Percentiles rank a stretch among this genome's conserved stretches.
Evolutionary conservation across 2,888 invertebrate genomes (phyloP).

Genomic region (Augiades crinisus): DNA sequence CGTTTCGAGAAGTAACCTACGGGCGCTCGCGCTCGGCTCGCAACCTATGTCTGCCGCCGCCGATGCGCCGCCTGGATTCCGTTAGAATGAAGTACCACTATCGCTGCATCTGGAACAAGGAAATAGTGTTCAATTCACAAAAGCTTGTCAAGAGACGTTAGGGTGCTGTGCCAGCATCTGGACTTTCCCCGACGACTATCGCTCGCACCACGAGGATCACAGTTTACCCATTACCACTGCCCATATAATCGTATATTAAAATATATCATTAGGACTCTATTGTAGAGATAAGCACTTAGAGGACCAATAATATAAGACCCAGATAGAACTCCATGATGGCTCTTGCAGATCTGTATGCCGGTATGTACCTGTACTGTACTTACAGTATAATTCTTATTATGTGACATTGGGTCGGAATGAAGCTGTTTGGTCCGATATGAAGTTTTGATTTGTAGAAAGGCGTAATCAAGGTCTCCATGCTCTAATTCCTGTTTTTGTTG

Average conservation of each 20-base stretch:
- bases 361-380: conserved; percentile 55
- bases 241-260: conserved; percentile 60
- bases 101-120: conserved; percentile 95
- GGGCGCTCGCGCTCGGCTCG: conserved; percentile 72
- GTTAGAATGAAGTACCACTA: conserved; percentile 87
- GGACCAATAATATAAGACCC: conserved; percentile 47
- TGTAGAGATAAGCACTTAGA: conserved; percentile 62
- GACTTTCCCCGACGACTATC: conserved; percentile 64
- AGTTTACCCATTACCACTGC: conserved; percentile 66
- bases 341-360: conserved; percentile 70
- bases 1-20: conserved; percentile 57
- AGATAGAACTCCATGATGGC: conserved; percentile 65
- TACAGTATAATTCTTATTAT: conserved; percentile 33
- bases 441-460: conserved; percentile 45
- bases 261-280: conserved; percentile 57
- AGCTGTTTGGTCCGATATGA: conserved; percentile 47
- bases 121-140: conserved; percentile 95
- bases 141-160: conserved; percentile 96
- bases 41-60: conserved; percentile 76
- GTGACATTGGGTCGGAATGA: conserved; percentile 46
- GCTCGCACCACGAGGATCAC: conserved; percentile 65
- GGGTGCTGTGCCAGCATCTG: conserved; percentile 55
- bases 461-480: conserved; percentile 58
- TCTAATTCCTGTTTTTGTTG: conserved; percentile 47
- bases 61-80: conserved; percentile 69